These are phyloP conservation scores for Desmodus rotundus DNA, from an alignment of 2,113 vertebrate species.

Conservation along the genomic window DNA sequence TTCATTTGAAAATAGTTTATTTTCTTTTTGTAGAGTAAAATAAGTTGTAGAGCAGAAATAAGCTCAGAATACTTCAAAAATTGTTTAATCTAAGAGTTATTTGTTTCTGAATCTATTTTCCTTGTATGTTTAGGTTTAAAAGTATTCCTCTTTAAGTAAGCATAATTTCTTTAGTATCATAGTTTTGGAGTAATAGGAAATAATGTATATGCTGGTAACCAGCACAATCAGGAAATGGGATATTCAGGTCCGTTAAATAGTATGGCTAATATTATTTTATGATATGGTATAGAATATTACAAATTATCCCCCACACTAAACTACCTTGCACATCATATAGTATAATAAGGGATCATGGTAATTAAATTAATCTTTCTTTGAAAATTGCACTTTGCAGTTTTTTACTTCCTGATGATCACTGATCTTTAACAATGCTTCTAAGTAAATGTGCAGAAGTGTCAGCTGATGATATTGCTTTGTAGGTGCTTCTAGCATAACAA, in stretches of 20 bases:
- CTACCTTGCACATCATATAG: neutral
- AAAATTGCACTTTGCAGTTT: neutral
- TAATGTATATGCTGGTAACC: neutral
- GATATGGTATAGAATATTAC: neutral
- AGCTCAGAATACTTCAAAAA: neutral
- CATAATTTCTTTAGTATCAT: neutral
- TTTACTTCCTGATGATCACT: neutral
- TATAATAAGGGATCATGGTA: neutral
- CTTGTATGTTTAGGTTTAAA: neutral
- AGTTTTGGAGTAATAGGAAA: neutral
- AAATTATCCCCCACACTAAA: neutral
- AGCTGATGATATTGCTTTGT: neutral
- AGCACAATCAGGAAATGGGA: neutral
- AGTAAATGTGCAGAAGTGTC: neutral
- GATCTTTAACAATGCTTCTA: neutral
- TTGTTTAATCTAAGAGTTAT: neutral
- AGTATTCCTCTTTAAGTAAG: neutral
- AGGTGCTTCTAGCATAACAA: neutral
- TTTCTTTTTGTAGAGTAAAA: constrained; percentile 6
- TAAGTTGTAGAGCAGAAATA: neutral
- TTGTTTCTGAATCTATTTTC: constrained; percentile 25
- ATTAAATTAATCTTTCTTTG: neutral
- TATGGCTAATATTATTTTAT: neutral
- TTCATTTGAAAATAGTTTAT: neutral
- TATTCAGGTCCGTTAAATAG: neutral